These are phyloP conservation scores for Drosophila koepferae DNA, from an alignment of 2,888 invertebrate genomes.

Conservation along the genomic window DNA sequence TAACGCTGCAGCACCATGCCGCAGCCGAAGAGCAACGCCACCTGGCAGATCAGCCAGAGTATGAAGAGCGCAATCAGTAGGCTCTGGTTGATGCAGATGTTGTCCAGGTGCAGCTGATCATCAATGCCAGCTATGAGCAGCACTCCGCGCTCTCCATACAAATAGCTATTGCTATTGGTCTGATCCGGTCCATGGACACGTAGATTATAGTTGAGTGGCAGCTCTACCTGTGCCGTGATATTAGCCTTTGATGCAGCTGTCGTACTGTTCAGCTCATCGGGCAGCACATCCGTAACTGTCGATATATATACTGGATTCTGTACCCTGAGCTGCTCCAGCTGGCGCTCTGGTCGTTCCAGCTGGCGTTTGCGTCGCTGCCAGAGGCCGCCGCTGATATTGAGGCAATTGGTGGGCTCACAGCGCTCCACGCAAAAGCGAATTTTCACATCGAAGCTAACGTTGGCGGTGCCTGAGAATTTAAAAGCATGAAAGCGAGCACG, in stretches of 20 bases:
- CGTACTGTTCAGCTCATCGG: constrained; percentile 45
- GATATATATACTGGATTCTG: constrained; percentile 83
- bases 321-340: constrained; percentile 62
- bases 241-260: constrained; percentile 13
- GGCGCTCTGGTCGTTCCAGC: constrained; percentile 29
- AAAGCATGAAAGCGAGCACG: constrained; percentile 92
- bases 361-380: constrained; percentile 61
- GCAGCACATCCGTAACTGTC: constrained; percentile 78
- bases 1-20: constrained; percentile 87
- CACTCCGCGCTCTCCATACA: constrained; percentile 87
- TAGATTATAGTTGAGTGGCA: constrained; percentile 86
- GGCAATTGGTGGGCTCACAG: constrained; percentile 88
- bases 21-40: constrained; percentile 86
- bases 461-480: constrained; percentile 93
- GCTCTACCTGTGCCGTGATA: constrained; percentile 43
- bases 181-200: constrained; percentile 88
- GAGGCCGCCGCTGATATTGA: constrained; percentile 56
- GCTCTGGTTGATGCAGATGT: constrained; percentile 87
- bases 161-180: constrained; percentile 84
- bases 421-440: constrained; percentile 91
- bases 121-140: constrained; percentile 87
- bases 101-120: constrained; percentile 80
- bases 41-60: constrained; percentile 87
- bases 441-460: constrained; percentile 92
- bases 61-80: constrained; percentile 88